Base-by-base conservation (phyloP, 92 coral and sea anemone genomes). In the Desmophyllum pertusum region DNA sequence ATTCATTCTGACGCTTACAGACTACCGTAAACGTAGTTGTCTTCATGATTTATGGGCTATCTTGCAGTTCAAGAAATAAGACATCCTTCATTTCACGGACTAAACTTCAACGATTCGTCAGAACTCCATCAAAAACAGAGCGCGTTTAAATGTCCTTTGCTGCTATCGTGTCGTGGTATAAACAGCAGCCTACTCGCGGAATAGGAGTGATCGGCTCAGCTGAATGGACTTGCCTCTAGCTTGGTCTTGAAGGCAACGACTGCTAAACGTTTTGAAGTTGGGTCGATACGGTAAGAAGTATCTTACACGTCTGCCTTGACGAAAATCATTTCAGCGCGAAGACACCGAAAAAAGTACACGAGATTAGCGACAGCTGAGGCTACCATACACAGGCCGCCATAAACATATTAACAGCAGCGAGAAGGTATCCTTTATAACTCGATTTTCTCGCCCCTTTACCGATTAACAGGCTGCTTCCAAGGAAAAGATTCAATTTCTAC, bases 221-320 rank as follows among this genome's bases (percentile, higher is more conserved):
- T 25, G 70, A 51, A 51, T 7, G 51, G 66, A 27, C 68, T 53
- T 57, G 70, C 50, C 84, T n/a, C n/a, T n/a, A n/a, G n/a, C n/a
- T 5, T 53, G 52, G 70, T 81, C 76, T 68, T 50, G 67, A 68
- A 48, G 68, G 71, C 70, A 61, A 72, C 68, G 85, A 70, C 85
- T 68, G 31, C 85, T 51, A 10, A 23, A 38, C 41, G 23, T 59
- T 66, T 17, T 39, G 36, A 52, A n/a, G 51, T 27, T 57, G 45
- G 69, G 29, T 57, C 63, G 40, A 42, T 39, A 17, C 69, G 41
- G 85, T 81, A 48, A 43, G 39, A 36, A 36, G 38, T 5, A 36
- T 10, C 15, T 66, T 35, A 31, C 25, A 30, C 17, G 10, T 33
- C 57, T 10, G 38, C 84, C 64, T 48, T 19, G 75, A 67, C 11